Percentiles rank a stretch among this genome's conserved stretches.
Evolutionary conservation across 2,113 vertebrate species (phyloP).

Genomic region (Chloroceryle aenea): DNA sequence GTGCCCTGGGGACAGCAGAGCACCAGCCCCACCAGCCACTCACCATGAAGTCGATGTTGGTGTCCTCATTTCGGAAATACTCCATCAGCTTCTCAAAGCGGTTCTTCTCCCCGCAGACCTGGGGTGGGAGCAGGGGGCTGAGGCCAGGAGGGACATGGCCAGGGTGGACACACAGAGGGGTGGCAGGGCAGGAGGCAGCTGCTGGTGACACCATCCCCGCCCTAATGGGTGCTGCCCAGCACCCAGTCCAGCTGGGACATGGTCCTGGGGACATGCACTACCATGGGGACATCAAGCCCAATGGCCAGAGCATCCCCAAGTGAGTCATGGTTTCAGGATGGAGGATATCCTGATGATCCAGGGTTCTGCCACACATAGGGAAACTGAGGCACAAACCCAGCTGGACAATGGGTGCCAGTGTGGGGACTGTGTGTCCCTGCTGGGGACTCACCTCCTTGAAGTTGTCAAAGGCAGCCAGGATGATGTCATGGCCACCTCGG

Average conservation of each 20-base stretch:
- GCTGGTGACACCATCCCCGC: not conserved
- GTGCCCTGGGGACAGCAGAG: not conserved
- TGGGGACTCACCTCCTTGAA: conserved; percentile 88
- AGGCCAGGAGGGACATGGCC: not conserved
- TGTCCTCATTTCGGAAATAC: conserved; percentile 89
- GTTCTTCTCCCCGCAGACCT: conserved; percentile 85
- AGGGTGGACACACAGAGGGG: not conserved
- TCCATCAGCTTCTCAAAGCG: conserved; percentile 92
- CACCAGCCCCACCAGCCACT: not conserved
- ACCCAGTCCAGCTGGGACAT: not conserved
- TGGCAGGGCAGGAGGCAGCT: not conserved
- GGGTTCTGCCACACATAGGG: not conserved
- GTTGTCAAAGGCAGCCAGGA: conserved; percentile 89
- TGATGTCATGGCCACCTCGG: conserved; percentile 94
- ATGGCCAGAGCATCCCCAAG: rapidly evolving
- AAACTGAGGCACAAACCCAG: not conserved
- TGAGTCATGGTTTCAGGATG: rapidly evolving
- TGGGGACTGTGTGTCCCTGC: not conserved
- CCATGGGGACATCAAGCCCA: not conserved
- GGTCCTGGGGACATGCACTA: not conserved
- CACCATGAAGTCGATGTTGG: conserved; percentile 96
- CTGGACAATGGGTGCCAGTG: rapidly evolving
- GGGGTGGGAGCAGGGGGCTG: not conserved
- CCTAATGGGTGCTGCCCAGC: not conserved
- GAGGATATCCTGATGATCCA: not conserved